Conservation (phyloP, 2,113 vertebrate genomes). For the Myiopsitta monachus region DNA sequence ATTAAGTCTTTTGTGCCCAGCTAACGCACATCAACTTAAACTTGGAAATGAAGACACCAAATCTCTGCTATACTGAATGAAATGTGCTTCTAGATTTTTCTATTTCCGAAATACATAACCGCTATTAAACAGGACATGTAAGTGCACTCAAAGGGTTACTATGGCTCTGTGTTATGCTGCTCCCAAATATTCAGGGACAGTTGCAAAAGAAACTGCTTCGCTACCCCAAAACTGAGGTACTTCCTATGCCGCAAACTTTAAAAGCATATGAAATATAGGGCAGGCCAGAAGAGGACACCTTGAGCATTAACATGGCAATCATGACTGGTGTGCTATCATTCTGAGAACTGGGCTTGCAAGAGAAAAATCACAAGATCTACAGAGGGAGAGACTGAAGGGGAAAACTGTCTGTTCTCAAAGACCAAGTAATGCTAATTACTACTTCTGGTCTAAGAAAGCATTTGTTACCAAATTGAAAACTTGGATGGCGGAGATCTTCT, state of each 20-base stretch:
- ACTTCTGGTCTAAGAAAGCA: background rate
- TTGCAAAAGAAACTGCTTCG: background rate
- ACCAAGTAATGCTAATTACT: background rate
- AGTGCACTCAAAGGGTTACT: background rate
- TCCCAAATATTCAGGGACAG: background rate
- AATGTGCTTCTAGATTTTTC: background rate
- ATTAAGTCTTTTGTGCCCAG: background rate
- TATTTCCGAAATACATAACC: background rate
- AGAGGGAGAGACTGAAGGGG: background rate
- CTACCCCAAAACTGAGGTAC: background rate
- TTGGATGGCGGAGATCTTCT: background rate
- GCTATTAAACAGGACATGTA: background rate
- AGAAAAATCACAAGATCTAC: background rate
- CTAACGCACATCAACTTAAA: background rate
- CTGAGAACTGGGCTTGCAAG: background rate
- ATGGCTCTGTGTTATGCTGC: background rate
- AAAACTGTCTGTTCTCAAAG: background rate
- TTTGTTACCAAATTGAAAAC: background rate
- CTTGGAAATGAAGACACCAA: background rate
- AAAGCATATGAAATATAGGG: background rate
- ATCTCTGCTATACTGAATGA: background rate
- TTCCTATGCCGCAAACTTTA: background rate
- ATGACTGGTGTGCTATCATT: rapidly evolving
- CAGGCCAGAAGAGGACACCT: background rate
- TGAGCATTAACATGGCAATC: background rate